These are phyloP conservation scores for Oedothorax gibbosus DNA, from an alignment of 1,140 invertebrate genomes.

Conservation along the genomic window DNA sequence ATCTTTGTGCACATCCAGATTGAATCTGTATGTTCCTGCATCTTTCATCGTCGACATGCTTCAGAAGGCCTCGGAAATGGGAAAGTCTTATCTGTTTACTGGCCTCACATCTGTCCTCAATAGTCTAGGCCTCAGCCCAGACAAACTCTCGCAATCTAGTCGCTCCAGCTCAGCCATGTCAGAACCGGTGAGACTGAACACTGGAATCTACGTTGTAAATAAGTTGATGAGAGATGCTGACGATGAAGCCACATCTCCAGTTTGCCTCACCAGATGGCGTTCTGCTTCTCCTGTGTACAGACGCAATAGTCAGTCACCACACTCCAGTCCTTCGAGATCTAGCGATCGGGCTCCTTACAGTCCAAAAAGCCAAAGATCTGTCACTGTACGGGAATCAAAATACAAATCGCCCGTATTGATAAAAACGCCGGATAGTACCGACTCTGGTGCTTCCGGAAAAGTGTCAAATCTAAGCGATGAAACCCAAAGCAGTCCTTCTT, in stretches of 20 bases:
- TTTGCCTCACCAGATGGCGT: constrained; percentile 51
- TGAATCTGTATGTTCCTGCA: constrained; percentile 51
- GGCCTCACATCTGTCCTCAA: constrained; percentile 53
- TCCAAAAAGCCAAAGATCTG: constrained; percentile 43
- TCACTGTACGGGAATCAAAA: constrained; percentile 36
- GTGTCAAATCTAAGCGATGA: constrained; percentile 54
- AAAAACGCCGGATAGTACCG: constrained; percentile 49
- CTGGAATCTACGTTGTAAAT: constrained; percentile 58
- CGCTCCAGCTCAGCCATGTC: constrained; percentile 61
- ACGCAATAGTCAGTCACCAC: constrained; percentile 48
- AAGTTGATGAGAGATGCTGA: constrained; percentile 49
- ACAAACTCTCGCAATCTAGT: constrained; percentile 57
- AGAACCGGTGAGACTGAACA: constrained; percentile 58
- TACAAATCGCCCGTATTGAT: neutral
- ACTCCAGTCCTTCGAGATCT: constrained; percentile 49
- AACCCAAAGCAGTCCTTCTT: constrained; percentile 56
- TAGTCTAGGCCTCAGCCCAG: constrained; percentile 51
- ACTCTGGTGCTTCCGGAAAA: constrained; percentile 51
- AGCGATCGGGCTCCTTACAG: constrained; percentile 41
- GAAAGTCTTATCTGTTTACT: constrained; percentile 49
- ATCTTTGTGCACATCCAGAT: constrained; percentile 39
- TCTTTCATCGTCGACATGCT: constrained; percentile 53
- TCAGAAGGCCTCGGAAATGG: constrained; percentile 53
- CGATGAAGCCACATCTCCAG: constrained; percentile 45
- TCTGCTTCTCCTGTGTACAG: constrained; percentile 57